Evolutionary conservation across 2,888 invertebrate species (phyloP).

Genomic region (Halictus ligatus): DNA sequence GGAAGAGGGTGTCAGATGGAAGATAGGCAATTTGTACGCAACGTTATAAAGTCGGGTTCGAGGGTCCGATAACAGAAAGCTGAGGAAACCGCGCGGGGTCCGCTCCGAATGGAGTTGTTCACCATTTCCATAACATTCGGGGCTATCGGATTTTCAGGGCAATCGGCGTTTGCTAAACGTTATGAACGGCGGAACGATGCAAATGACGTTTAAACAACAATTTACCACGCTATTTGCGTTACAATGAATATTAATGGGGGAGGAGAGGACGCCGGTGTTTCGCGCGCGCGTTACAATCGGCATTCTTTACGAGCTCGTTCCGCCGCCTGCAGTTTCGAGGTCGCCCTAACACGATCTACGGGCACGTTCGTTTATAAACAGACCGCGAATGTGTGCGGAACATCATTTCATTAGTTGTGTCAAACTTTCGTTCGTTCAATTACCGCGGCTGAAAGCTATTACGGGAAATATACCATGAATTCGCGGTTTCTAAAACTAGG

Average conservation of each 20-base stretch:
- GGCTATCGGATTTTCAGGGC: constrained; percentile 39
- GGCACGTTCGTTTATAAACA: background rate
- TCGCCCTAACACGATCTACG: background rate
- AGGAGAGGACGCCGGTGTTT: background rate
- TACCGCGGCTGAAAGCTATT: background rate
- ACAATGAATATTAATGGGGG: constrained; percentile 39
- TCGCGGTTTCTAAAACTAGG: no score
- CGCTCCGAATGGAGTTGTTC: constrained; percentile 20
- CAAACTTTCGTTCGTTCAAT: background rate
- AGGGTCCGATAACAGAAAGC: background rate
- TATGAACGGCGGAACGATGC: constrained; percentile 22
- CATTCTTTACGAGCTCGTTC: constrained; percentile 33
- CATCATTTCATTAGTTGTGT: background rate
- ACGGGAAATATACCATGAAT: background rate
- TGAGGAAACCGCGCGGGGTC: background rate
- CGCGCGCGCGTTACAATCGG: constrained; percentile 12
- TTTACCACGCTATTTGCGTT: constrained; percentile 25
- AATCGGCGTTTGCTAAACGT: constrained; percentile 35
- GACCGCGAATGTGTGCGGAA: background rate
- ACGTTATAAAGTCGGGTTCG: background rate
- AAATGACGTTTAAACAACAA: constrained; percentile 42
- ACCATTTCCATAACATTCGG: constrained; percentile 48
- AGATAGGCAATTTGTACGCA: constrained; percentile 20
- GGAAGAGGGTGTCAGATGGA: background rate
- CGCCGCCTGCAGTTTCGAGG: background rate